phyloP scores from a whole-genome alignment of 2,888 invertebrate genomes.

The Amblyjoppa proteus region DNA sequence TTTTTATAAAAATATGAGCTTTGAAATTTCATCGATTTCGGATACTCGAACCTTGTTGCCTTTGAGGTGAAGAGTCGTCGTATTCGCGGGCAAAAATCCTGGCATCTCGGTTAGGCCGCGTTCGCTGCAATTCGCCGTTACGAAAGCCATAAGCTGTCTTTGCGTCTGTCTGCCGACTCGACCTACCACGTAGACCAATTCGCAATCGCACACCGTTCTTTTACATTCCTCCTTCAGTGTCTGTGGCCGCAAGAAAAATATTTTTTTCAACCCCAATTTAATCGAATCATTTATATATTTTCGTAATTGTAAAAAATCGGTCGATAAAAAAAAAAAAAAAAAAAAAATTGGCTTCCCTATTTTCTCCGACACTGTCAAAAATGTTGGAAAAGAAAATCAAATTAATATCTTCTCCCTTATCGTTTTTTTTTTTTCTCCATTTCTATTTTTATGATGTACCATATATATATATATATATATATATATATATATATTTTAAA shows the following conservation, averaged over 20 bases:
- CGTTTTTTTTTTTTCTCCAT: not conserved
- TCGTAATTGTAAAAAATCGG: too few relatives aligned
- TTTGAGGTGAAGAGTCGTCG: constrained; percentile 89
- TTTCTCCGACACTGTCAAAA: too few relatives aligned
- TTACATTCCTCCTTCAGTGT: constrained; percentile 88
- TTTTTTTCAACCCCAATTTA: constrained; percentile 18
- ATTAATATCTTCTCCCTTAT: not conserved
- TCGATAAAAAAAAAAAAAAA: too few relatives aligned
- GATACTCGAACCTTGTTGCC: constrained; percentile 88
- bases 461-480: too few relatives aligned
- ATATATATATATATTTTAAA: not conserved
- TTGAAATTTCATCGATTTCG: not conserved
- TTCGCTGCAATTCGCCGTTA: constrained; percentile 89
- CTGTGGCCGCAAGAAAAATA: constrained; percentile 80
- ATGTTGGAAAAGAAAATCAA: too few relatives aligned
- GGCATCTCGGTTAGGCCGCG: constrained; percentile 88
- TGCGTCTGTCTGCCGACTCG: constrained; percentile 80
- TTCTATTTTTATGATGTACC: not conserved
- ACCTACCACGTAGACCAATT: constrained; percentile 88
- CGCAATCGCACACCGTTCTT: constrained; percentile 87
- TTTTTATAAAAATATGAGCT: not conserved
- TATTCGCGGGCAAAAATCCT: constrained; percentile 87
- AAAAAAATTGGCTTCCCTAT: too few relatives aligned
- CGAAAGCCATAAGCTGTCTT: constrained; percentile 87
- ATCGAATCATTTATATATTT: too few relatives aligned